Conservation (phyloP, 30 jellyfish, hydroid and myxozoan genomes). For the Hydractinia echinata region DNA sequence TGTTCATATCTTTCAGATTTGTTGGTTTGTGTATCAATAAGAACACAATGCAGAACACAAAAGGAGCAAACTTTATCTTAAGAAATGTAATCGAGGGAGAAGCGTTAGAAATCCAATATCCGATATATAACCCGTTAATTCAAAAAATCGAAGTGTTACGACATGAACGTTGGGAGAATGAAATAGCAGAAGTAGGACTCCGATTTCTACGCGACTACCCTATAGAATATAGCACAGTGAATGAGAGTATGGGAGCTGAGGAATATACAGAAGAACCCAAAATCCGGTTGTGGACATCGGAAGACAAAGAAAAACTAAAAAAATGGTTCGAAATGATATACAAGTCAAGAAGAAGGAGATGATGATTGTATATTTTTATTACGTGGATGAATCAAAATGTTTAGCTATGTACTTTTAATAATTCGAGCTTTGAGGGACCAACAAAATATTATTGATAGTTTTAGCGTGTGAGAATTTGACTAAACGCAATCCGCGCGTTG, state of each 20-base stretch:
- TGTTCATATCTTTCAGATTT: conserved; percentile 44
- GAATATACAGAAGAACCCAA: conserved; percentile 82
- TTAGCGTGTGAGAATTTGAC: too few species aligned
- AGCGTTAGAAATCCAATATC: conserved; percentile 80
- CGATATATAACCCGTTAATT: conserved; percentile 70
- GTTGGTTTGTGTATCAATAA: conserved; percentile 78
- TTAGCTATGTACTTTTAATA: too few species aligned
- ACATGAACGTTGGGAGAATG: conserved; percentile 75
- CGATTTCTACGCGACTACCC: conserved; percentile 81
- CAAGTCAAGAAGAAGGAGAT: conserved; percentile 26
- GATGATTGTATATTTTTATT: not conserved
- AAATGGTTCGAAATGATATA: conserved; percentile 27
- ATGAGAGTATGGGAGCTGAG: conserved; percentile 76
- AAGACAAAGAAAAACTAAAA: conserved; percentile 20
- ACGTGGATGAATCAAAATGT: not conserved
- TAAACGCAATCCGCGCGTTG: too few species aligned
- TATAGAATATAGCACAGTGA: conserved; percentile 68
- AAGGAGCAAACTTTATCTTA: conserved; percentile 61
- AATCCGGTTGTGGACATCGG: conserved; percentile 31
- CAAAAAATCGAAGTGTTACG: conserved; percentile 91
- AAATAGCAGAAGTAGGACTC: conserved; percentile 39
- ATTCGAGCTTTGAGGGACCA: too few species aligned
- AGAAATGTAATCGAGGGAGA: conserved; percentile 82
- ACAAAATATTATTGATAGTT: too few species aligned
- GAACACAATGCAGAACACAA: conserved; percentile 41